Evolutionary conservation across 1,140 invertebrate genomes (phyloP), one percentile per base, ranked within the genome.

Genomic region (Danaus melanippus): DNA sequence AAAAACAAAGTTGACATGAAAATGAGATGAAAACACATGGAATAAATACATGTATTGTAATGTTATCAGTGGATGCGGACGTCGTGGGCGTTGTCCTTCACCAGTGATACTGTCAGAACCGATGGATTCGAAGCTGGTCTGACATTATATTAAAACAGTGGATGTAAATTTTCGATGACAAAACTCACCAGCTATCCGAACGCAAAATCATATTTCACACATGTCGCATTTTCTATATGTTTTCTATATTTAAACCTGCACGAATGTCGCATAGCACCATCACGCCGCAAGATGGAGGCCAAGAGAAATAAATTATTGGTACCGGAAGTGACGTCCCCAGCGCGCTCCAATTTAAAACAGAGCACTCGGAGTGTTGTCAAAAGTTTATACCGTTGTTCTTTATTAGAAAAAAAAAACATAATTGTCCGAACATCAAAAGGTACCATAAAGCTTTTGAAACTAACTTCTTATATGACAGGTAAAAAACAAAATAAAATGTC

Each of bases 241-340:
- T n/a, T 9, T n/a, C 10, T 44, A 44, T n/a, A 44, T 44, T 44
- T 44, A 44, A 44, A 12, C 12, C 43, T 44, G 43, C 43, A 44
- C 12, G 12, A n/a, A n/a, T n/a, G 10, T 15, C 15, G 15, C 4
- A 44, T 52, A 69, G 69, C 72, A 70, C 76, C 69, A 78, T 77
- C 77, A 73, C 75, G 69, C 71, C 79, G 79, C 64, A 71, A 66
- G 75, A 74, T 70, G 69, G 80, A 76, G 80, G 72, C 72, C 73
- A 71, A 71, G 75, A 78, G 68, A 79, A 76, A 83, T 84, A 81
- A 83, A 79, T 84, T 82, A 86, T 83, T 79, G 73, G 69, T 69
- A 82, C 78, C 79, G 83, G 83, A 86, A 86, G 75, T 86, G 83
- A 82, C 81, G 83, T 84, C 73, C 61, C 74, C 53, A 62, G 59